A percentile compares a stretch with the other conserved stretches of the same genome.
These are phyloP conservation scores for Eudyptes chrysolophus DNA, from an alignment of 2,113 vertebrate species.

Conservation along the genomic window DNA sequence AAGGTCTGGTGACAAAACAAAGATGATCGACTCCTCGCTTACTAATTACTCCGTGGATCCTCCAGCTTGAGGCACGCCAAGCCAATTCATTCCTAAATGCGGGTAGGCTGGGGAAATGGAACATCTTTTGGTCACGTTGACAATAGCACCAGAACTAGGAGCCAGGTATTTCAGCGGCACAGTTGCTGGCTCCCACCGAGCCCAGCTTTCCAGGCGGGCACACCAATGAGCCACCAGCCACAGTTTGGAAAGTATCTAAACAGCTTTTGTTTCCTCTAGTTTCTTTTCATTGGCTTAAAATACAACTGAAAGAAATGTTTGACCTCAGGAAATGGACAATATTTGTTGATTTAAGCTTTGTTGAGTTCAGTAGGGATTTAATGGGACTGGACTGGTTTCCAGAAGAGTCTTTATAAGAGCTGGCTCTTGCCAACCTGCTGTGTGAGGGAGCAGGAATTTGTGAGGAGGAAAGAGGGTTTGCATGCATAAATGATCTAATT, in stretches of 20 bases:
- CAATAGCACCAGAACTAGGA: neutral
- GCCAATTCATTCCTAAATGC: neutral
- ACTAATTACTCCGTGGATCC: neutral
- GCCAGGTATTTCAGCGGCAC: neutral
- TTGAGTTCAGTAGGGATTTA: neutral
- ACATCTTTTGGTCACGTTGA: neutral
- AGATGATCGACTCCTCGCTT: neutral
- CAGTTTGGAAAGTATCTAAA: neutral
- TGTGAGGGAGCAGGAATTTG: neutral
- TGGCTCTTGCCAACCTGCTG: neutral
- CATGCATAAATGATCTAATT: neutral
- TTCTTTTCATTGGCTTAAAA: slow-evolving; percentile 1
- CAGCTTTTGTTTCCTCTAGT: neutral
- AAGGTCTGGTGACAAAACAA: neutral
- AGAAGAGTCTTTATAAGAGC: neutral
- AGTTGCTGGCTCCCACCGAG: neutral
- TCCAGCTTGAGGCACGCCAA: neutral
- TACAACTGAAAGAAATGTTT: neutral
- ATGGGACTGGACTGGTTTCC: neutral
- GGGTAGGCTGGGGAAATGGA: neutral
- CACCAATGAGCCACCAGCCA: neutral
- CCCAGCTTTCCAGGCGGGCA: neutral
- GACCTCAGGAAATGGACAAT: neutral
- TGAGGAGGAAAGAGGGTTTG: neutral
- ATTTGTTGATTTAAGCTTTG: neutral